Conservation (phyloP, 2,888 invertebrate species). For the Micoletzkya japonica region DNA sequence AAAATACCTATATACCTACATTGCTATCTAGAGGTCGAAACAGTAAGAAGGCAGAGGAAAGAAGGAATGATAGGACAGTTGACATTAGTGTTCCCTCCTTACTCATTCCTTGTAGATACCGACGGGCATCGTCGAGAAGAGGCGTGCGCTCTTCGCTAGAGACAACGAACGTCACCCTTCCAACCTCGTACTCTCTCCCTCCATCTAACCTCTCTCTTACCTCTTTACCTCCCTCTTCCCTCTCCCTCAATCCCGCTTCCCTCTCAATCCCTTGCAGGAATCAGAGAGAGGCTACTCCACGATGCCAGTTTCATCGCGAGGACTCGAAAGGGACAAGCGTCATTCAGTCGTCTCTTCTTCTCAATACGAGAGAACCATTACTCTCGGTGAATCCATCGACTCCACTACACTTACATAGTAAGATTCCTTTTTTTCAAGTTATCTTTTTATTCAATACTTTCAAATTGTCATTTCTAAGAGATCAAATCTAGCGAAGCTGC, state of each 20-base stretch:
- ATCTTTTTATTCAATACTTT: neutral
- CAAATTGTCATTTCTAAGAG: neutral
- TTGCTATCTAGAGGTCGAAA: no score
- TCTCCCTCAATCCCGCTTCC: slow-evolving; percentile 1
- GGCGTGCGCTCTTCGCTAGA: slow-evolving; percentile 8
- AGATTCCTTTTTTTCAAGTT: neutral
- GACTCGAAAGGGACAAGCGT: neutral
- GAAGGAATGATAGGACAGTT: no score
- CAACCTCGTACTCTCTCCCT: slow-evolving; percentile 4
- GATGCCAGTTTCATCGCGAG: slow-evolving; percentile 8
- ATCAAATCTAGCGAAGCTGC: no score
- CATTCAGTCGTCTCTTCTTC: neutral
- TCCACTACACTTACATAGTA: neutral
- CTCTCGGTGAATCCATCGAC: slow-evolving; percentile 13
- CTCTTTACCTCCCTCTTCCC: neutral
- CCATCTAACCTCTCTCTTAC: neutral
- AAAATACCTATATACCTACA: no score
- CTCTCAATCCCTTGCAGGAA: slow-evolving; percentile 10
- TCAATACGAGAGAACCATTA: neutral
- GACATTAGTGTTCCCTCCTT: neutral
- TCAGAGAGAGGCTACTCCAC: slow-evolving; percentile 11
- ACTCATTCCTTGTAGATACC: slow-evolving; percentile 9
- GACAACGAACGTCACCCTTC: no score
- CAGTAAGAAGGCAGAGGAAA: no score
- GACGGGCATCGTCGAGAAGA: slow-evolving; percentile 5